Base-by-base conservation (phyloP, 1,140 invertebrate species). In the Schlechtendalia chinensis region DNA sequence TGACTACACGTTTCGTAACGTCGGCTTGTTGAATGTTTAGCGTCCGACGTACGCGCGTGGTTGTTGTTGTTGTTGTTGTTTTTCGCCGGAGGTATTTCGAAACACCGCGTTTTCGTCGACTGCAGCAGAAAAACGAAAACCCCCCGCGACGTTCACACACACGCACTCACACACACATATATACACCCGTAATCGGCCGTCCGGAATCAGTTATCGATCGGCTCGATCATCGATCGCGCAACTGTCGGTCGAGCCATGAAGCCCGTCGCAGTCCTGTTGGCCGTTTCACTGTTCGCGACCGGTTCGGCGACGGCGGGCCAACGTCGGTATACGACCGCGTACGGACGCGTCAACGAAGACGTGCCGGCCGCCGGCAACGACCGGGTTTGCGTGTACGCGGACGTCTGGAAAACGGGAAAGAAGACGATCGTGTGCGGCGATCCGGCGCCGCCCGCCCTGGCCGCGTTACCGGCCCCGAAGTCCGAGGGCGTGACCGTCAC, bases 391-490 rank as follows among this genome's bases (percentile, higher is more conserved):
- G 69, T 72, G 10, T 72, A 54, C 22, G 50, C 50, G 47, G 69
- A 72, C 47, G 24, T 54, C 17, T 54, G 24, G 5, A 72, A 54
- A 12, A 72, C 69, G 0, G 75, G 75, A 1, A 59, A 19, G 17
- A 79, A 79, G 24, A 61, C 32, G 39, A 47, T 50, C 10, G 75
- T 79, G 12, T 79, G 75, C 39, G 75, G 75, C 4, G 75, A 79
- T 27, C 54, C 72, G 5, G 54, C 54, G 0, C 69, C 69, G 0
- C 24, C 69, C 47, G 54, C 47, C 8, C 27, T 71, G 14, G 67
- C 45, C 67, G 17, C 22, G 24, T 2, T 72, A 14, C 6, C n/a
- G 17, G 10, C 22, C 8, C 4, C 5, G 14, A 32, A 32, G 17
- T 19, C 69, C 5, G 47, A 54, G 19, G 11, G 47, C 11, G 10